These are phyloP conservation scores for Acanthiza pusilla DNA, from an alignment of 2,797 vertebrate species.

Conservation along the genomic window DNA sequence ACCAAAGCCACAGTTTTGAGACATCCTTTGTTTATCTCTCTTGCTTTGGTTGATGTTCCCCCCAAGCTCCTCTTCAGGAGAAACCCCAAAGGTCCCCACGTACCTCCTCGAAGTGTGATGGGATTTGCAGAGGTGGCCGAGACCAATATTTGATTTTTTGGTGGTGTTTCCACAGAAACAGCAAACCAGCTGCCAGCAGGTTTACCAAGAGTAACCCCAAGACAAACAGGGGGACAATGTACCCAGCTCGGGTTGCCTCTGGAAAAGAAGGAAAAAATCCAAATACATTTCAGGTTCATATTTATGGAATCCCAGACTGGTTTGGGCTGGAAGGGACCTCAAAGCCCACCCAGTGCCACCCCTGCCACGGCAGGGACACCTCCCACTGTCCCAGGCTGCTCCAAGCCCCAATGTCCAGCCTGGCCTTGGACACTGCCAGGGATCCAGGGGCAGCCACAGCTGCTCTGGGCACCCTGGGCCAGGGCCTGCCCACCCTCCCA, in stretches of 20 bases:
- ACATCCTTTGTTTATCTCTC: rapidly evolving
- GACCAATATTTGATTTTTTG: slow-evolving; percentile 53
- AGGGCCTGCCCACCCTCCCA: neutral
- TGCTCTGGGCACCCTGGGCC: neutral
- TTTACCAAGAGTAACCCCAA: rapidly evolving
- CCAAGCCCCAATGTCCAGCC: neutral
- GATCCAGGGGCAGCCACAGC: neutral
- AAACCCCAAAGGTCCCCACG: neutral
- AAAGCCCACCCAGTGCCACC: rapidly evolving
- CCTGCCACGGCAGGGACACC: neutral
- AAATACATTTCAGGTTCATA: neutral
- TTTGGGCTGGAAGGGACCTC: rapidly evolving
- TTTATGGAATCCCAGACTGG: neutral
- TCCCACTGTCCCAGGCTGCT: neutral
- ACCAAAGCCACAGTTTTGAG: neutral
- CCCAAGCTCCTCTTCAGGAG: neutral
- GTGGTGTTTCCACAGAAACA: neutral
- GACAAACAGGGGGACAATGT: neutral
- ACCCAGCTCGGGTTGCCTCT: neutral
- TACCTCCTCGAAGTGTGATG: slow-evolving; percentile 66
- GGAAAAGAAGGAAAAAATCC: neutral
- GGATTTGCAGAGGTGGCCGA: slow-evolving; percentile 59
- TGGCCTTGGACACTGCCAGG: neutral
- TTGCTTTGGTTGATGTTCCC: neutral
- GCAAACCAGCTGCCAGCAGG: neutral